These are phyloP conservation scores for Bungarus multicinctus DNA, from an alignment of 2,113 vertebrate genomes.

Conservation along the genomic window DNA sequence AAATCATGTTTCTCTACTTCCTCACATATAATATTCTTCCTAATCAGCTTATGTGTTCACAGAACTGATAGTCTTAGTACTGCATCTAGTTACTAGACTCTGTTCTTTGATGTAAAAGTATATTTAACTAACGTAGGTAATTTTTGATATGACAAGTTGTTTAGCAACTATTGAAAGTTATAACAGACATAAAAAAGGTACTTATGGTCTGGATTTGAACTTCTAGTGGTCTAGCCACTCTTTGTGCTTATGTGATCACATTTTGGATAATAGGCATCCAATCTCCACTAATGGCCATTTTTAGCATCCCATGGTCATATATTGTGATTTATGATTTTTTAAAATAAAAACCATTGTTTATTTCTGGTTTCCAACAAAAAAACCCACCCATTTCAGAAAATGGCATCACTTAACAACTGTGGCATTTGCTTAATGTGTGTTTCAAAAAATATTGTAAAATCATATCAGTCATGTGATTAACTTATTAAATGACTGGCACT, in stretches of 20 bases:
- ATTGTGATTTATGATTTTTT: background rate
- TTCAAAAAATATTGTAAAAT: background rate
- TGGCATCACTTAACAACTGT: background rate
- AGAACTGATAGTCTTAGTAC: background rate
- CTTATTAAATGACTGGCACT: background rate
- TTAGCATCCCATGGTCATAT: background rate
- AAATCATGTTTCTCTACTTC: background rate
- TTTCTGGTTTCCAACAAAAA: background rate
- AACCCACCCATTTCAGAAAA: background rate
- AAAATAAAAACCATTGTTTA: background rate
- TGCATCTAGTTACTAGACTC: background rate
- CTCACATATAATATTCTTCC: background rate
- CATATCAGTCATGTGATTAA: background rate
- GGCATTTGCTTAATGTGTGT: background rate
- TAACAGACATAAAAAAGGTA: background rate
- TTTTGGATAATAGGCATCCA: background rate
- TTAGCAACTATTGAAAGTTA: background rate
- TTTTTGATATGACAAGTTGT: background rate
- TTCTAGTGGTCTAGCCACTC: background rate
- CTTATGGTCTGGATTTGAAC: background rate
- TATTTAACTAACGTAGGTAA: background rate
- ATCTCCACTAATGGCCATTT: background rate
- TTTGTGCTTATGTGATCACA: background rate
- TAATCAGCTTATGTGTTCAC: background rate
- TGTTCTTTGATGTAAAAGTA: background rate